Evolutionary conservation across 2,888 invertebrate genomes (phyloP).

Genomic region (Altica lythri): DNA sequence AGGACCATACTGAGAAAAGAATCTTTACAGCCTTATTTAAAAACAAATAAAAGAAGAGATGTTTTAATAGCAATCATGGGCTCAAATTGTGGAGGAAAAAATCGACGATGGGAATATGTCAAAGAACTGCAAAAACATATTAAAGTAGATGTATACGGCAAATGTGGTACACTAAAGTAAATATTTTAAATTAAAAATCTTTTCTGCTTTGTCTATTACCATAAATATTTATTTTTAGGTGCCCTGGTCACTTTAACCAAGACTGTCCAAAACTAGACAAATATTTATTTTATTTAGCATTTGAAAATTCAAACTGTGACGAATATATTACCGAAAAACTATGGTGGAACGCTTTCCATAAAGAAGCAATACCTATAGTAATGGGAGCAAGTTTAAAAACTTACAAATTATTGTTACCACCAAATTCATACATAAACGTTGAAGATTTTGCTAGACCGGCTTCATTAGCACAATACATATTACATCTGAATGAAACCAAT

Average conservation of each 20-base stretch:
- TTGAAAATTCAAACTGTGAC: slow-evolving; percentile 72
- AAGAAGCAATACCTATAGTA: slow-evolving; percentile 68
- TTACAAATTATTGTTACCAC: slow-evolving; percentile 63
- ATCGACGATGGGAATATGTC: slow-evolving; percentile 62
- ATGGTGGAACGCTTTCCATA: slow-evolving; percentile 68
- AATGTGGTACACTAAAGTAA: slow-evolving; percentile 58
- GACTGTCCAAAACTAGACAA: slow-evolving; percentile 64
- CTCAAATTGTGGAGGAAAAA: slow-evolving; percentile 63
- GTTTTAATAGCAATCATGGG: slow-evolving; percentile 62
- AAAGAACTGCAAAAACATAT: slow-evolving; percentile 64
- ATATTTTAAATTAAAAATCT: slow-evolving; percentile 6
- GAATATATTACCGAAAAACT: slow-evolving; percentile 75
- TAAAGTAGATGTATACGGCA: slow-evolving; percentile 63
- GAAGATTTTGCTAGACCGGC: slow-evolving; percentile 61
- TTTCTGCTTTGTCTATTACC: no score
- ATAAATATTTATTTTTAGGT: slow-evolving; percentile 56
- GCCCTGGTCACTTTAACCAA: slow-evolving; percentile 65
- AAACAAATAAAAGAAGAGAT: slow-evolving; percentile 55
- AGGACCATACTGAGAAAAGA: slow-evolving; percentile 57
- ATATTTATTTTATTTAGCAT: slow-evolving; percentile 72
- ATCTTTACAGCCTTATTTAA: slow-evolving; percentile 28
- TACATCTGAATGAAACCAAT: slow-evolving; percentile 56
- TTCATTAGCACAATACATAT: slow-evolving; percentile 62
- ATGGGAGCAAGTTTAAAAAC: slow-evolving; percentile 62
- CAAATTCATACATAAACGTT: slow-evolving; percentile 66